A percentile compares a stretch with the other conserved stretches of the same genome.
These are phyloP conservation scores for Palythoa grandiflora DNA, from an alignment of 92 coral and sea anemone species.

Conservation along the genomic window DNA sequence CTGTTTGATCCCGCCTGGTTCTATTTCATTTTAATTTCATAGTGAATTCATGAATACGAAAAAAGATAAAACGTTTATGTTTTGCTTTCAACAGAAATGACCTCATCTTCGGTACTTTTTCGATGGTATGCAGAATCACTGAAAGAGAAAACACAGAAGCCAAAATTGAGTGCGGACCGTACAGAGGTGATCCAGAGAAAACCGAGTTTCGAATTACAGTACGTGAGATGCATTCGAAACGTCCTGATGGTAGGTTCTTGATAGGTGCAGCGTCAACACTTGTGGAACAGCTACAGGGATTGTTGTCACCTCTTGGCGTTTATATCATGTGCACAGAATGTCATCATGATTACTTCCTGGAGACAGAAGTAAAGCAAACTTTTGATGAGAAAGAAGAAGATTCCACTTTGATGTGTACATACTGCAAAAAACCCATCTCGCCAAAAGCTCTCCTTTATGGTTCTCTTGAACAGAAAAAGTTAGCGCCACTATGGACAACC, in stretches of 20 bases:
- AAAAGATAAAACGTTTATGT: too few species aligned
- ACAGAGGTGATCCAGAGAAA: not conserved
- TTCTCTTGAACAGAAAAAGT: not conserved
- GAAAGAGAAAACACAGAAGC: not conserved
- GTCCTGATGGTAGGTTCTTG: not conserved
- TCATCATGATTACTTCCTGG: not conserved
- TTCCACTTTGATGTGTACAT: not conserved
- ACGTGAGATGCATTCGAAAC: not conserved
- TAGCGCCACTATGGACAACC: not conserved
- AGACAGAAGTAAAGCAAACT: not conserved
- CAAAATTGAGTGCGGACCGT: not conserved
- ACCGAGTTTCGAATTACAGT: not conserved
- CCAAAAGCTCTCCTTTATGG: not conserved
- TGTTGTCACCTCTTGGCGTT: not conserved
- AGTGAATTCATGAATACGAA: too few species aligned
- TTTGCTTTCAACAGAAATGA: not conserved
- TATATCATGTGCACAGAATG: not conserved
- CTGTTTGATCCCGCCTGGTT: too few species aligned
- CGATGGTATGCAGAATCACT: not conserved
- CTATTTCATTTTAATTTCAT: too few species aligned
- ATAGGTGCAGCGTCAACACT: not conserved
- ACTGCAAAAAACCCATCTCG: not conserved
- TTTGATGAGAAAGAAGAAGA: not conserved
- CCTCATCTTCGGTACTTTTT: not conserved
- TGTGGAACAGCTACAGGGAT: not conserved